Evolutionary conservation across 2,888 invertebrate genomes (phyloP), one percentile per base, ranked within the genome.

Genomic region (Cephus rjabovi): DNA sequence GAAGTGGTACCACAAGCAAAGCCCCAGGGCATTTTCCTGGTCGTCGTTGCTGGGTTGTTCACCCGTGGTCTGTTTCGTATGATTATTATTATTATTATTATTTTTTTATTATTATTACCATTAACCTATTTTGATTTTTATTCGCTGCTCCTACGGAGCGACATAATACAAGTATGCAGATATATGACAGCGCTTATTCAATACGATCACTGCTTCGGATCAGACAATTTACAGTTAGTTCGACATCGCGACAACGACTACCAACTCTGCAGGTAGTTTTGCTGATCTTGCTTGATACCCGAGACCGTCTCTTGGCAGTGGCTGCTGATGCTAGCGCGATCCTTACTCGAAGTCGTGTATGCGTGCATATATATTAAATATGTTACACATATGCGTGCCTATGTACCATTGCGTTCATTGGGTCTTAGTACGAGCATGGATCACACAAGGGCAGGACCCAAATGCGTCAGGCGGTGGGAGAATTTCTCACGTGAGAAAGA

Each of bases 201-300:
- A 56, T 56, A 56, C 23, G 23, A 56, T 56, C 23, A 2, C 56
- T 56, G 23, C 56, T 56, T 34, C 30, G 9, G 31, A 33, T 71
- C 71, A 31, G 71, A 31, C 71, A 34, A 30, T 71, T 71, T 71
- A 71, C 71, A 34, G 71, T 71, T 34, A 34, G 71, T 71, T 69
- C 74, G 11, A 34, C 34, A 12, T 33, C 37, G 15, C 40, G n/a
- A 30, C 76, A 70, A 56, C 37, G 30, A 12, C 56, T n/a, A 75
- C 15, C 56, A 56, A 56, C 56, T 56, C 56, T 15, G 56, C 56
- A 56, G 30, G 34, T 34, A 31, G 76, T 76, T 76, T 76, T 34
- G 76, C 76, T 76, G 76, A 76, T 76, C 76, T 34, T 71, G 30
- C 23, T n/a, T 15, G 76, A 71, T 76, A 76, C 73, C 69, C 69